Evolutionary conservation across 2,113 vertebrate species (phyloP).

Genomic region (Scalopus aquaticus): DNA sequence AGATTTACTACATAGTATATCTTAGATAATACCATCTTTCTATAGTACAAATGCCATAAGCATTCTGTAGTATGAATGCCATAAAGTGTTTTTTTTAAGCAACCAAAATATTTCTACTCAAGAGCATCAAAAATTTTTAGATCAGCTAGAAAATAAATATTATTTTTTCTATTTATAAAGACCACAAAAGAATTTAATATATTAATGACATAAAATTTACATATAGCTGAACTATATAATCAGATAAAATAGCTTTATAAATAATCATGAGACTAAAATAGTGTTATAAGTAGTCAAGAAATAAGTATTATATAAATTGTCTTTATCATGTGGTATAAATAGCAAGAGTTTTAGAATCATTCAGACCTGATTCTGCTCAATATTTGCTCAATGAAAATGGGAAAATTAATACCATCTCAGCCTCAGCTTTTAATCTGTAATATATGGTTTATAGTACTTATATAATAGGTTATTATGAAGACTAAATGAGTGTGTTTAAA

Average conservation of each 20-base stretch:
- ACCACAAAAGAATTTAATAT: background rate
- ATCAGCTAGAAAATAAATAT: slow-evolving; percentile 9
- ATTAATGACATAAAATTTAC: slow-evolving; percentile 30
- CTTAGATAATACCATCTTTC: background rate
- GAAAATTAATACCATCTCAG: background rate
- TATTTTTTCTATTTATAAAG: slow-evolving; percentile 45
- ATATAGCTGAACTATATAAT: background rate
- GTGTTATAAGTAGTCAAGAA: background rate
- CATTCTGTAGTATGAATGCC: background rate
- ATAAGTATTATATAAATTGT: slow-evolving; percentile 17
- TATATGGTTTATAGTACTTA: background rate
- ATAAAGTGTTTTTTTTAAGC: background rate
- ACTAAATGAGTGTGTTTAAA: background rate
- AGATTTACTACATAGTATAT: background rate
- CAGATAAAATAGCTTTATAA: background rate
- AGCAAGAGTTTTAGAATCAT: slow-evolving; percentile 15
- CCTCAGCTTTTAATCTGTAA: background rate
- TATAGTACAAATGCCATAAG: background rate
- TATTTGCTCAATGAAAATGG: background rate
- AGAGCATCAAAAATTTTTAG: slow-evolving; percentile 2
- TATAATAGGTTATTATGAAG: background rate
- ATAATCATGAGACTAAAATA: slow-evolving; percentile 34
- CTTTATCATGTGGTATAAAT: background rate
- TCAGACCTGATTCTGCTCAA: background rate
- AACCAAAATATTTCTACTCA: slow-evolving; percentile 44